Evolutionary conservation across 2,797 vertebrate species (phyloP).

Genomic region (Chrysocyon brachyurus): DNA sequence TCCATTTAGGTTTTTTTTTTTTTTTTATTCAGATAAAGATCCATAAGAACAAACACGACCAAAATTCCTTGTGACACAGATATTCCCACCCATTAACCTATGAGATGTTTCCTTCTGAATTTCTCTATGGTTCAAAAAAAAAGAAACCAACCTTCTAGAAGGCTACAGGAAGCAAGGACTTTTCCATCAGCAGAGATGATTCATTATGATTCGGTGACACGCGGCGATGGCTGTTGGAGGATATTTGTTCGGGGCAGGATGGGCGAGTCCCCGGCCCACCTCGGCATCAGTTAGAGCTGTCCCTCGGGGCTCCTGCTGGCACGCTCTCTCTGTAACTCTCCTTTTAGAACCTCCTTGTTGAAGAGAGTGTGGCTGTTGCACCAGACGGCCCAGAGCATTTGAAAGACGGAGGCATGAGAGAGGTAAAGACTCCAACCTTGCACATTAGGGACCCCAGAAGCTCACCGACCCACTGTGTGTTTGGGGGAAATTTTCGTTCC

Average conservation of each 20-base stretch:
- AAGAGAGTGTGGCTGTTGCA: background rate
- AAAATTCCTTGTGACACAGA: background rate
- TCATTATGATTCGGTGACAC: background rate
- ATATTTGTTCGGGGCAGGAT: background rate
- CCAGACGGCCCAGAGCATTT: background rate
- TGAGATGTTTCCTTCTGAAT: background rate
- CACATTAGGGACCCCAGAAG: background rate
- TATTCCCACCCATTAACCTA: background rate
- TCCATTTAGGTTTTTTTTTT: background rate
- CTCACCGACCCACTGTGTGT: background rate
- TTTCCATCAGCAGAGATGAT: background rate
- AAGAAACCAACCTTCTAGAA: conserved; percentile 28
- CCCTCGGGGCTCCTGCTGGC: background rate
- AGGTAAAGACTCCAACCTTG: background rate
- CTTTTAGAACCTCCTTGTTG: background rate
- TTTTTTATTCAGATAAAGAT: background rate
- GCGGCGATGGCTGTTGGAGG: background rate
- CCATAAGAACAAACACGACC: background rate
- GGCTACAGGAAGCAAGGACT: background rate
- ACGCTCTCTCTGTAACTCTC: background rate
- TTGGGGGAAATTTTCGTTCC: background rate
- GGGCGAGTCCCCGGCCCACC: background rate
- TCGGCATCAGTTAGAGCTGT: background rate
- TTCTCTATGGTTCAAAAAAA: background rate
- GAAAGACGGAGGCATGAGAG: background rate